These are phyloP conservation scores for Melanchra persicariae DNA, from an alignment of 2,888 invertebrate species.

Conservation along the genomic window DNA sequence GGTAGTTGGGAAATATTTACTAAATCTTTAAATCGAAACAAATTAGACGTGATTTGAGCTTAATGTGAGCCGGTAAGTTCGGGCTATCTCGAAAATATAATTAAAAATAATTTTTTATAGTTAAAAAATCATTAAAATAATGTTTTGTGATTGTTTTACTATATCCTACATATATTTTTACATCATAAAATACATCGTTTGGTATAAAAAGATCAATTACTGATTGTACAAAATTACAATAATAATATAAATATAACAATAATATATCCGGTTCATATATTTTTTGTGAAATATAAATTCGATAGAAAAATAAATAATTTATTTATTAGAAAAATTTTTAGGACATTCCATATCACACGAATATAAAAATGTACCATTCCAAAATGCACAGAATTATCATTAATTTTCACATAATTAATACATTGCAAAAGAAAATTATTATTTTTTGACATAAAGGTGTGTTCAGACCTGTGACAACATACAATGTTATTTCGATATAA, in stretches of 20 bases:
- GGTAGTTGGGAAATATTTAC: not conserved
- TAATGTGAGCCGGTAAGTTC: not conserved
- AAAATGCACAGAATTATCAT: slow-evolving; percentile 19
- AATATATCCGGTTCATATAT: slow-evolving; percentile 41
- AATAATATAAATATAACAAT: slow-evolving; percentile 29
- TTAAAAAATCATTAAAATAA: not conserved
- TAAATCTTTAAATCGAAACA: not conserved
- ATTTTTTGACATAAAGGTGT: slow-evolving; percentile 42
- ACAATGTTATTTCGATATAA: not conserved
- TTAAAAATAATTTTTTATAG: too few relatives aligned
- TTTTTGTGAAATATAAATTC: slow-evolving; percentile 49
- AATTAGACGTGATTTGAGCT: not conserved
- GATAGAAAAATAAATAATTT: slow-evolving; percentile 17
- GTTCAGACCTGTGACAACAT: slow-evolving; percentile 27
- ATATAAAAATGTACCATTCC: slow-evolving; percentile 38
- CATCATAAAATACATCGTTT: not conserved
- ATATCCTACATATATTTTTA: not conserved
- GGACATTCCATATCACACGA: slow-evolving; percentile 54
- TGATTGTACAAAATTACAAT: slow-evolving; percentile 53
- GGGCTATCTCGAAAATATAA: not conserved
- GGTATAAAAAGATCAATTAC: slow-evolving; percentile 16
- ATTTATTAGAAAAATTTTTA: slow-evolving; percentile 37
- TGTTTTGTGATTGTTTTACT: not conserved
- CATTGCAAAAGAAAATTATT: slow-evolving; percentile 39
- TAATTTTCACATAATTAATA: slow-evolving; percentile 26